Evolutionary conservation across 2,888 invertebrate species (phyloP), one percentile per base, ranked within the genome.

Genomic region (Halictus quadricinctus): DNA sequence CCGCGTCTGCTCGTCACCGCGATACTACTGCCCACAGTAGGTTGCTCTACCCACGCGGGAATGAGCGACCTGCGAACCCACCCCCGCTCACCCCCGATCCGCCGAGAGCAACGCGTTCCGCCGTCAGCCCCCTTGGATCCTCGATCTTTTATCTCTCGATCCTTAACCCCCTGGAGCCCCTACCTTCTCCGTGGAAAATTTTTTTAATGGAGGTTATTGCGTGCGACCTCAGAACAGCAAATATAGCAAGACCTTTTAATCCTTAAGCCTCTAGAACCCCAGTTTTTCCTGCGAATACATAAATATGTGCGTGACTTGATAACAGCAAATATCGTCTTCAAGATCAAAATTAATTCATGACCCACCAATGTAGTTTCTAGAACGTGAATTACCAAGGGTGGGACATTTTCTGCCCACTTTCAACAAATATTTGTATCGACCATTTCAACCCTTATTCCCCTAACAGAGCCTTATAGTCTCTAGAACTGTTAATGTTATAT

Each of bases 1-100:
- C 92, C 92, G 91, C 89, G 86, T 88, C 89, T 89, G 87, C 85
- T 90, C 91, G 89, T 87, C 90, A 92, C 91, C 90, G 91, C 91
- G 91, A 90, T 88, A 91, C 90, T 90, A 93, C 93, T 93, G 92
- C 86, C 90, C 90, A 84, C n/a, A n/a, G n/a, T n/a, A 84, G 84
- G 85, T 81, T 84, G 80, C 79, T 87, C 90, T 90, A 89, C 89
- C 88, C 90, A 90, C 91, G 91, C 92, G 88, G 90, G 91, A 92
- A 89, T 83, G 88, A 88, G 88, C 85, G 85, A 88, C 89, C 91
- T 82, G 79, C 91, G 87, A 87, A 84, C 58, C 88, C 84, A 89
- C 89, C 90, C 90, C 90, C 91, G 88, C 88, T 88, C 81, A 89
- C 90, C 91, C 88, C 88, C 86, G 76, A 84, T 87, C 82, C 73